A percentile compares a stretch with the other conserved stretches of the same genome.
Evolutionary conservation across 2,113 vertebrate species (phyloP).

Genomic region (Dipodomys merriami): DNA sequence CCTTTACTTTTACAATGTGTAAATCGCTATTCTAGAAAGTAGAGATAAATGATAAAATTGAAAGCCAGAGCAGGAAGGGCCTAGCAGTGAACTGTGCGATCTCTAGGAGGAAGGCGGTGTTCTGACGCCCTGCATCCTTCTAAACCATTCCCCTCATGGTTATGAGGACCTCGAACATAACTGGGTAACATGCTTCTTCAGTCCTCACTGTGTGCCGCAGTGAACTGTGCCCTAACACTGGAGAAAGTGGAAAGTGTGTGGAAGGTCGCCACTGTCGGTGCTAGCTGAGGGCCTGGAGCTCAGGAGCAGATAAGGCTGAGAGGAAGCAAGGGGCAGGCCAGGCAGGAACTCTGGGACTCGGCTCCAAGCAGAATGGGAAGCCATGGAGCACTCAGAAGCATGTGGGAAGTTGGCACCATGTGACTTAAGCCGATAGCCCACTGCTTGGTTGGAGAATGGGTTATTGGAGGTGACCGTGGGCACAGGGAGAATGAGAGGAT

Average conservation of each 20-base stretch:
- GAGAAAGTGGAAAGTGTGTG: rapidly evolving
- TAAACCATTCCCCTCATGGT: not conserved
- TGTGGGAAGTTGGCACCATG: not conserved
- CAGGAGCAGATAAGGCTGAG: too few species aligned
- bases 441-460: not conserved
- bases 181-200: not conserved
- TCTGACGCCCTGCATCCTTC: not conserved
- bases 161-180: not conserved
- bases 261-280: not conserved
- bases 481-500: too few species aligned
- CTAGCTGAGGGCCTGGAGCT: not conserved
- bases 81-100: rapidly evolving
- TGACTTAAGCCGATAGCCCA: not conserved
- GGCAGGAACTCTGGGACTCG: not conserved
- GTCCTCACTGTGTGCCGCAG: not conserved
- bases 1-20: not conserved
- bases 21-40: not conserved
- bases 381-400: too few species aligned
- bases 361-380: not conserved
- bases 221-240: not conserved
- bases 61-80: not conserved
- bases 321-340: not conserved
- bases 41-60: not conserved
- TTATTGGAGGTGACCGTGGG: rapidly evolving
- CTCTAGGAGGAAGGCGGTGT: rapidly evolving